Percentiles rank a stretch among this genome's conserved stretches.
phyloP scores from a whole-genome alignment of 2,888 invertebrate genomes.

The Luperina testacea region DNA sequence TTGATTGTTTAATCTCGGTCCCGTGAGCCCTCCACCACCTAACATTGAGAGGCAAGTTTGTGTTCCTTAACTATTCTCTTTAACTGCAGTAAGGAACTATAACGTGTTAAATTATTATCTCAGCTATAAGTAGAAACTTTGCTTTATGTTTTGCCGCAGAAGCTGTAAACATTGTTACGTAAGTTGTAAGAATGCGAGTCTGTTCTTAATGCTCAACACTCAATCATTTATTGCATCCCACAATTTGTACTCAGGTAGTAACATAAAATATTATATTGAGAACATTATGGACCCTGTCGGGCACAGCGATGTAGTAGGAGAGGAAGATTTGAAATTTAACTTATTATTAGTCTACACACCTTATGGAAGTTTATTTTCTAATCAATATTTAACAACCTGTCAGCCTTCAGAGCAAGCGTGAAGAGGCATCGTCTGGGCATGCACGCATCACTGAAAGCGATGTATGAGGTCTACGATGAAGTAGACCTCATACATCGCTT shows the following conservation, averaged over 20 bases:
- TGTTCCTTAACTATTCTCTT: constrained; percentile 7
- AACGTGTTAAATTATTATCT: constrained; percentile 9
- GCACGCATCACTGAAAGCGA: no score
- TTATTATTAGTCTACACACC: background rate
- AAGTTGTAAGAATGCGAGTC: background rate
- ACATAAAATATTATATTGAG: background rate
- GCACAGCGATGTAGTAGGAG: background rate
- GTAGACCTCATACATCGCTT: background rate
- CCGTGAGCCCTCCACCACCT: constrained; percentile 21
- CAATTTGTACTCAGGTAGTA: background rate
- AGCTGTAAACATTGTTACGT: background rate
- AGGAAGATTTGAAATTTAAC: background rate
- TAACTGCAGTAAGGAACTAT: constrained; percentile 13
- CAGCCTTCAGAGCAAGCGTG: background rate
- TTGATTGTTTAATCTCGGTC: constrained; percentile 50
- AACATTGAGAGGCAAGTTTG: constrained; percentile 43
- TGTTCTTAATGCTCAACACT: background rate
- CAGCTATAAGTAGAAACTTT: background rate
- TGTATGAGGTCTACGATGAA: no score
- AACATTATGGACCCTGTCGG: background rate
- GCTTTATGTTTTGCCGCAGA: background rate
- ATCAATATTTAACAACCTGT: background rate
- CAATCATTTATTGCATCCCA: background rate
- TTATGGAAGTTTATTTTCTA: background rate
- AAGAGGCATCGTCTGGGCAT: background rate